Conservation (phyloP, 2,113 vertebrate species). For the Brienomyrus brachyistius region DNA sequence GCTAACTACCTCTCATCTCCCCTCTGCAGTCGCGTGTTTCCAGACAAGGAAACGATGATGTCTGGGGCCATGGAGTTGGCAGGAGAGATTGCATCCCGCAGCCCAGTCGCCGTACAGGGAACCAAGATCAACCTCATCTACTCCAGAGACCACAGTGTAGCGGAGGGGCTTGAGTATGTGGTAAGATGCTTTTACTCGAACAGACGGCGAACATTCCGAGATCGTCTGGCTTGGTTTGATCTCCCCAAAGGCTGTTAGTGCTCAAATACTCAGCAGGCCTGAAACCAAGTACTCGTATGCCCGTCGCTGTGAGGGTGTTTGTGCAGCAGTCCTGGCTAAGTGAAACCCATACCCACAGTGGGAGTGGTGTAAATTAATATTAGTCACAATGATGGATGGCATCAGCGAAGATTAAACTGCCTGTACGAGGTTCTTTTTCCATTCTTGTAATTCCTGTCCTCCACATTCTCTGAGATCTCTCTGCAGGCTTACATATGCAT, state of each 20-base stretch:
- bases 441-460: background rate
- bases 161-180: conserved; percentile 64
- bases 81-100: conserved; percentile 66
- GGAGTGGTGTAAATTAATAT: background rate
- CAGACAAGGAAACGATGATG: conserved; percentile 68
- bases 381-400: background rate
- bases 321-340: background rate
- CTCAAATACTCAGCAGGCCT: background rate
- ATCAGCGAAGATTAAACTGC: background rate
- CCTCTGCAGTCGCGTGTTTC: conserved; percentile 67
- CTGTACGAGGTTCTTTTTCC: background rate
- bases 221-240: background rate
- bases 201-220: background rate
- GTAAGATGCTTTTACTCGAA: conserved; percentile 33
- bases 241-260: background rate
- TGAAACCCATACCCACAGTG: background rate
- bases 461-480: background rate
- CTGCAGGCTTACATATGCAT: background rate
- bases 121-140: conserved; percentile 80
- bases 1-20: background rate
- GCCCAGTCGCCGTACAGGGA: conserved; percentile 79
- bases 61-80: conserved; percentile 67
- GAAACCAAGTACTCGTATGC: background rate
- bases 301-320: background rate
- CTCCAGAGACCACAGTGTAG: conserved; percentile 71